Base-by-base conservation (phyloP, 1,140 invertebrate genomes). In the Drosophila kurseongensis region DNA sequence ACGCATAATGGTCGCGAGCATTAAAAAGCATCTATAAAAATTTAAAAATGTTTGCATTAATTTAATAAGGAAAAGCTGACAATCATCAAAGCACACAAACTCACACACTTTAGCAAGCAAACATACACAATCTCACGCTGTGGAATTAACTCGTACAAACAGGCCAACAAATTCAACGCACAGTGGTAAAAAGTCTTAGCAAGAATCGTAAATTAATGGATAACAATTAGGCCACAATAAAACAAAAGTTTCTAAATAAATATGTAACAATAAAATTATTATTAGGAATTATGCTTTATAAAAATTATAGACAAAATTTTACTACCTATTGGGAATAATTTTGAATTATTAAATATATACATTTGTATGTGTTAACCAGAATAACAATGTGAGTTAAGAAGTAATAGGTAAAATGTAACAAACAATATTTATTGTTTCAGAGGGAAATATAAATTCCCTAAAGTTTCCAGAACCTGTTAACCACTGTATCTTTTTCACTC, bases 21-120 rank as follows among this genome's bases (percentile, higher is more conserved):
- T 86, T 78, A 61, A 77, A 85, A 88, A 81, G 79, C 66, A 61
- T 68, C 67, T 73, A 83, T 83, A 83, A 66, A 83, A 85, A 67
- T 58, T 60, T 77, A 52, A 42, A 88, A 88, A 75, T 86, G 78
- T 83, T 85, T 84, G 76, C 38, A 80, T 86, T 78, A 78, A 68
- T 57, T 78, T 77, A 74, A 78, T 54, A 66, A 84, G 65, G 62
- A 83, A 85, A 76, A 63, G 61, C 74, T 80, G 66, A 85, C 73
- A 78, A 82, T 75, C 74, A 84, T 85, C 61, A 77, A 65, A 69
- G 74, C 58, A 65, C 44, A 68, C 44, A 50, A 60, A n/a, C 45
- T 66, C 38, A 56, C 48, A 69, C 42, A 50, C 55, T 51, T 35
- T 51, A 27, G 4, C 48, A 45, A 9, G 54, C 23, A 74, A 9